Evolutionary conservation across 2,888 invertebrate species (phyloP), one percentile per base, ranked within the genome.

Genomic region (Troides helena): DNA sequence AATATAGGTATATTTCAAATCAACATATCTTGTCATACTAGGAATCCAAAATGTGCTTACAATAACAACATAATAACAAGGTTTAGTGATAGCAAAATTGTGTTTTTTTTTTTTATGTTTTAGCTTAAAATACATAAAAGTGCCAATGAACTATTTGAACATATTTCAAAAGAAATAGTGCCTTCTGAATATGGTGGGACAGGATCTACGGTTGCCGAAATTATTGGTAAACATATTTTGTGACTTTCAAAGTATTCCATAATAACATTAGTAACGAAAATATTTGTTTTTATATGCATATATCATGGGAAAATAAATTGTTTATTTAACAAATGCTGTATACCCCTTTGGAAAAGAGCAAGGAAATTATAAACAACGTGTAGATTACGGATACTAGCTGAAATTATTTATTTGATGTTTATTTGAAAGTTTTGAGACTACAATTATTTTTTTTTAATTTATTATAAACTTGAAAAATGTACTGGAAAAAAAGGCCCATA

Each of bases 141-240:
- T 67, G 77, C 88, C 68, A 93, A 94, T 0, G 93, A 94, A 12
- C 86, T 96, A 46, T 85, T 93, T 71, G 85, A 94, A 70, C 78
- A 89, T 59, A 85, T 96, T 57, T 94, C 95, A 0, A 92, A 90
- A 74, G 92, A 93, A 65, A 87, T 94, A 60, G 82, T 96, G 68
- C 96, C 96, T 0, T 81, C 83, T 58, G 95, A 96, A 80, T 96
- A 95, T 77, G 95, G 95, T 4, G 96, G 96, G 0, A 86, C 89
- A 14, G 95, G 93, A 4, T 93, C 93, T 1, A 84, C 93, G 3
- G 77, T 95, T 18, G 80, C 84, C n/a, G 88, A 93, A 72, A 82
- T 94, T 65, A 87, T 84, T 71, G 93, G 94, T 94, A 79, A 77
- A 84, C 73, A 53, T n/a, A 46, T 59, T 60, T 67, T 60, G 17